Conservation (phyloP, 2,888 invertebrate genomes). For the Ferrisia virgata region DNA sequence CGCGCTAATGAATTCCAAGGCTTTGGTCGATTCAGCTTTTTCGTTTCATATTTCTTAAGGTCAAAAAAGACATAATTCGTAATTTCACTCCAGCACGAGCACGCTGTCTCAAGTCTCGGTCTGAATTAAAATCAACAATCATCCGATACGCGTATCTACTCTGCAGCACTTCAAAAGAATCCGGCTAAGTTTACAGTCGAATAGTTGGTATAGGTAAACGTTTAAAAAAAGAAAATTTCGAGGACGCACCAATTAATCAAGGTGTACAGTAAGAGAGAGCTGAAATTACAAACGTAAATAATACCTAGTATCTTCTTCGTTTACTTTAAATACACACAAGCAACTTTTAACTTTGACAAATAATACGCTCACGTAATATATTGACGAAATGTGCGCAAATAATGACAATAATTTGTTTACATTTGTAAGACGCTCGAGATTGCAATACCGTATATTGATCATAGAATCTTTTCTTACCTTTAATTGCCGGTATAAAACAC, state of each 20-base stretch:
- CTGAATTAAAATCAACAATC: not conserved
- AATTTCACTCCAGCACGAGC: not conserved
- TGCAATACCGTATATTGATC: not conserved
- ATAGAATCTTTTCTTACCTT: not conserved
- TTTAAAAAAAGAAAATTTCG: not conserved
- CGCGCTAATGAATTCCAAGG: not conserved
- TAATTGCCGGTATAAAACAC: not conserved
- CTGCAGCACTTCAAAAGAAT: not conserved
- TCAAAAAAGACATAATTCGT: not conserved
- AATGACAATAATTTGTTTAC: not conserved
- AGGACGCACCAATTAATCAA: conserved; percentile 5
- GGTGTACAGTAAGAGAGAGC: not conserved
- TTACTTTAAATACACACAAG: not conserved
- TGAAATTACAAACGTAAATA: not conserved
- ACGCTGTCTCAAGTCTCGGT: not conserved
- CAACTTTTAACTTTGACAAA: not conserved
- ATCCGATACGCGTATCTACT: not conserved
- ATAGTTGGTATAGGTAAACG: not conserved
- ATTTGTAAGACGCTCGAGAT: not conserved
- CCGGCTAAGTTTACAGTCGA: not conserved
- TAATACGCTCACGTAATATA: not conserved
- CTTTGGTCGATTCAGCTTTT: not conserved
- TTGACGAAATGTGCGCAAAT: not conserved
- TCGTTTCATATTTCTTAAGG: not conserved
- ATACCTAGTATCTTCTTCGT: too few species aligned